Base-by-base conservation (phyloP, 1,140 invertebrate genomes). In the Tachypleus tridentatus region DNA sequence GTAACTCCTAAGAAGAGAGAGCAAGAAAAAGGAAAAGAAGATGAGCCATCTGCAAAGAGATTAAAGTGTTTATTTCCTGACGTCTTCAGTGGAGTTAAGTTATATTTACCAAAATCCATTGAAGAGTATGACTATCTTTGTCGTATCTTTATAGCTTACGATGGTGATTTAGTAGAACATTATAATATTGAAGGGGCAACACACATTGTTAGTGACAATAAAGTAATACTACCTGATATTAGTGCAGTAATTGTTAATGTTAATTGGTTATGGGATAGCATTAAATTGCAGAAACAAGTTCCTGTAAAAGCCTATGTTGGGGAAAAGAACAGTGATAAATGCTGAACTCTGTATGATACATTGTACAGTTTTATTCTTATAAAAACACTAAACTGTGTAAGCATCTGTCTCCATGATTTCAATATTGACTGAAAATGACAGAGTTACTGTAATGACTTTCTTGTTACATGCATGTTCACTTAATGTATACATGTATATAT, bases 101-200 rank as follows among this genome's bases (percentile, higher is more conserved):
- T 69, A 9, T 50, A 67, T 29, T 61, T 69, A 11, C 65, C 67
- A n/a, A 6, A 53, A 8, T 59, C 58, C 47, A 48, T 61, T 8
- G 57, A 64, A 11, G 62, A 69, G 48, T 60, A 48, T 47, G 58
- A 66, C 10, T 54, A 52, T 49, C 53, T 69, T 7, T 11, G 51
- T 4, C 59, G 67, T 47, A 67, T 67, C 53, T 69, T 69, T 52
- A 58, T 69, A 9, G 67, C 67, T 9, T 69, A 69, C 29, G 29
- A 29, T 29, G 29, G 29, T 29, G 29, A 29, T 29, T 29, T 29
- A 29, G 29, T 29, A 29, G 29, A 29, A 29, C 29, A 29, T 29
- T 29, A 11, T 54, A 48, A 57, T 49, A n/a, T 49, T 49, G 49
- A 47, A 51, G 51, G 47, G 51, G 51, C 51, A 57, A 54, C 64